A percentile compares a stretch with the other conserved stretches of the same genome.
These are phyloP conservation scores for Circaetus cinerascens DNA, from an alignment of 2,113 vertebrate genomes.

Conservation along the genomic window DNA sequence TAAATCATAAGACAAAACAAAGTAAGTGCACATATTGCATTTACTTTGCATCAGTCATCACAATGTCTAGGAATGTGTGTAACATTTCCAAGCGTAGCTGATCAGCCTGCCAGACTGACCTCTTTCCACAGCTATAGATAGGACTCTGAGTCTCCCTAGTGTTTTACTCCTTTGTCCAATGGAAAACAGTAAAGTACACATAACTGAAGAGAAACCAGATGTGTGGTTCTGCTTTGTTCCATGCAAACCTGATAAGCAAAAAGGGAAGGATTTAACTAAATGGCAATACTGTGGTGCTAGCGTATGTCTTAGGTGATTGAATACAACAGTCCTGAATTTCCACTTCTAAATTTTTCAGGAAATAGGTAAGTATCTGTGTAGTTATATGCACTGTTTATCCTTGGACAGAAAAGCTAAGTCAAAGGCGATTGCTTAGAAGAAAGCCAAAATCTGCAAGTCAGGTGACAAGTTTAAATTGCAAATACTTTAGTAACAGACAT, in stretches of 20 bases:
- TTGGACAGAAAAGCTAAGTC: neutral
- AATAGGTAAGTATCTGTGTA: neutral
- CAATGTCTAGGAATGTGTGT: neutral
- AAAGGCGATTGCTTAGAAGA: neutral
- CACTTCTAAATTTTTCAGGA: neutral
- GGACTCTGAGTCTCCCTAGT: neutral
- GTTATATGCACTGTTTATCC: neutral
- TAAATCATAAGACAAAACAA: neutral
- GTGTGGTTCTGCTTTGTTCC: neutral
- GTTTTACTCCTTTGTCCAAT: accelerated
- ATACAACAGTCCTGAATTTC: neutral
- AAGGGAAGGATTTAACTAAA: neutral
- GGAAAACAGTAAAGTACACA: neutral
- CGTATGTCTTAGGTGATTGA: neutral
- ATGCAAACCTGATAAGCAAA: neutral
- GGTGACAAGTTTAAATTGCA: neutral
- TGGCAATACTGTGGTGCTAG: neutral
- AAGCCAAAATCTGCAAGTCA: neutral
- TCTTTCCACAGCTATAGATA: neutral
- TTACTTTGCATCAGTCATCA: neutral
- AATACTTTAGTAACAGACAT: neutral
- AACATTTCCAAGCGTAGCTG: neutral
- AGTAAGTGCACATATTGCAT: neutral
- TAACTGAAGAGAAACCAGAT: neutral
- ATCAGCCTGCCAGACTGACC: neutral